Percentiles rank a stretch among this genome's conserved stretches.
These are phyloP conservation scores for Sminthopsis crassicaudata DNA, from an alignment of 2,113 vertebrate genomes.

Conservation along the genomic window DNA sequence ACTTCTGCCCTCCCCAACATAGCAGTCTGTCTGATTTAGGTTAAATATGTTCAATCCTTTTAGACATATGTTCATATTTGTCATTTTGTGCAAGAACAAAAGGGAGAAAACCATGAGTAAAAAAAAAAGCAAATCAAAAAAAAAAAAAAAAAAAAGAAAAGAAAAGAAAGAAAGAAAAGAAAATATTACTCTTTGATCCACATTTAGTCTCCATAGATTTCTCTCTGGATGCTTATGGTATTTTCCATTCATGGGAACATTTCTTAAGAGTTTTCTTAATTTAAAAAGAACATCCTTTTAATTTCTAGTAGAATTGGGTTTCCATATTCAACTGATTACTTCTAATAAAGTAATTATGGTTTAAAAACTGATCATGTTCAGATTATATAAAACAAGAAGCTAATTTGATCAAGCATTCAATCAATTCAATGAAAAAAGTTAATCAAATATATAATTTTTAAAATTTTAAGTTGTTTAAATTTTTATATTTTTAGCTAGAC, in stretches of 20 bases:
- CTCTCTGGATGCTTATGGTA: too few species aligned
- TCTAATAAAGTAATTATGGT: background rate
- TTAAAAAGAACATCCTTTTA: background rate
- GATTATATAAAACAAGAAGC: background rate
- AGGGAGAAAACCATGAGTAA: too few species aligned
- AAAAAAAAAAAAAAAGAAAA: too few species aligned
- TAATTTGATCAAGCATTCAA: background rate
- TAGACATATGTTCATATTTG: too few species aligned
- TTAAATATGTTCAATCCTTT: too few species aligned
- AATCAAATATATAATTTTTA: background rate
- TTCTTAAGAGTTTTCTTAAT: background rate
- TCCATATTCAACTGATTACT: background rate
- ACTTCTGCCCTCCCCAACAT: too few species aligned
- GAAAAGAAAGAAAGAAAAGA: too few species aligned
- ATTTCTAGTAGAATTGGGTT: background rate
- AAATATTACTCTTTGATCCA: too few species aligned
- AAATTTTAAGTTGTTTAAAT: background rate
- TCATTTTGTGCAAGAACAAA: too few species aligned
- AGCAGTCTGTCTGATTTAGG: too few species aligned
- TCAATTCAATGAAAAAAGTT: background rate
- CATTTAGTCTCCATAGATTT: too few species aligned
- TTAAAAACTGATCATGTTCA: background rate
- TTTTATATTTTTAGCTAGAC: background rate
- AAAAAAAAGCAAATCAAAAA: too few species aligned
- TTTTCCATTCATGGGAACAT: background rate